phyloP scores from a whole-genome alignment of 53 echinoderm and acorn worm species.

The Echinarachnius parma region DNA sequence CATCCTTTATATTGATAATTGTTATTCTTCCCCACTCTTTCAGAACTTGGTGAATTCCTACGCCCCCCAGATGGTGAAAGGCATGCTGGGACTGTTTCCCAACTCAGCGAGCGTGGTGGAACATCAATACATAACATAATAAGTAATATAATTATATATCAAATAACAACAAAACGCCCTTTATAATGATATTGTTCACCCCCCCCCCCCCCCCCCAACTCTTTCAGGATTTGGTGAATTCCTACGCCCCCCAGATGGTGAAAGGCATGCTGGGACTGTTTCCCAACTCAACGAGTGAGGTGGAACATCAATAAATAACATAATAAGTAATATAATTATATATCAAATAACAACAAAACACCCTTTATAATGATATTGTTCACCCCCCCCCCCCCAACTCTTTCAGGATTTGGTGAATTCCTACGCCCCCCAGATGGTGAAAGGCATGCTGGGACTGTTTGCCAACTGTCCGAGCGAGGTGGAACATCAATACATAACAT shows the following conservation, averaged over 20 bases:
- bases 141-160: too few species aligned
- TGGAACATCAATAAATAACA: slow-evolving; percentile 65
- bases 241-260: slow-evolving; percentile 79
- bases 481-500: slow-evolving; percentile 61
- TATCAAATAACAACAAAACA: too few species aligned
- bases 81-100: slow-evolving; percentile 82
- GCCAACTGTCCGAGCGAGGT: slow-evolving; percentile 82
- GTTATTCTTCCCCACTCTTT: neutral
- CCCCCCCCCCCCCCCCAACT: neutral
- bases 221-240: slow-evolving; percentile 79
- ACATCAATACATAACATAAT: slow-evolving; percentile 58
- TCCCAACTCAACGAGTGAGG: slow-evolving; percentile 75
- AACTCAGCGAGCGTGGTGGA: slow-evolving; percentile 82
- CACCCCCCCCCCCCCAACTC: neutral
- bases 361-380: too few species aligned
- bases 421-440: slow-evolving; percentile 79
- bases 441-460: slow-evolving; percentile 90
- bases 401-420: slow-evolving; percentile 81
- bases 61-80: slow-evolving; percentile 83
- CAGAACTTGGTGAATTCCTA: slow-evolving; percentile 85
- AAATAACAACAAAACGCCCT: too few species aligned
- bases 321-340: too few species aligned
- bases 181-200: neutral
- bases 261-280: slow-evolving; percentile 92
- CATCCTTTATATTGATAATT: too few species aligned